Percentiles rank a stretch among this genome's conserved stretches.
Evolutionary conservation across 1,140 invertebrate species (phyloP).

Genomic region (Phthorimaea operculella): DNA sequence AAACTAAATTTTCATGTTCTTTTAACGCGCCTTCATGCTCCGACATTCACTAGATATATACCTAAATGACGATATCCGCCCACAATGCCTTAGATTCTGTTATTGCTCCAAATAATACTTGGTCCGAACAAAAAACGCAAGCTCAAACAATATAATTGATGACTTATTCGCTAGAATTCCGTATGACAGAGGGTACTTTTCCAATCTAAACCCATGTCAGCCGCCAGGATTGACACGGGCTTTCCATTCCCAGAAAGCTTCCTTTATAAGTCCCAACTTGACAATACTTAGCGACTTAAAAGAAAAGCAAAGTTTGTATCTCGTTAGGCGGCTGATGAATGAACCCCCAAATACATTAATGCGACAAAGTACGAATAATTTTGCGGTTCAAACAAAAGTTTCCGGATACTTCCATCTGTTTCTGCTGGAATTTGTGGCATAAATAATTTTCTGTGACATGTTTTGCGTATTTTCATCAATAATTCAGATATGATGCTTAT

Average conservation of each 20-base stretch:
- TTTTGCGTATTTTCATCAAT: neutral
- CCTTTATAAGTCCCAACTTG: constrained; percentile 9
- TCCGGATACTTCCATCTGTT: neutral
- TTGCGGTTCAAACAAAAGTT: neutral
- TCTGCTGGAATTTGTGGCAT: neutral
- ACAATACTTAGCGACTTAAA: constrained; percentile 27
- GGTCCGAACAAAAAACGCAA: no score
- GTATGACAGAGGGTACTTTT: no score
- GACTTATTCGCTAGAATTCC: no score
- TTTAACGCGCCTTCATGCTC: no score
- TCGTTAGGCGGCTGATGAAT: constrained; percentile 12
- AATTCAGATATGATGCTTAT: no score
- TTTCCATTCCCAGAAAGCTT: constrained; percentile 7
- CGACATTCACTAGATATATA: no score
- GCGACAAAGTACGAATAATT: constrained; percentile 1
- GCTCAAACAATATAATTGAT: no score
- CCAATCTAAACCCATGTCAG: constrained; percentile 3
- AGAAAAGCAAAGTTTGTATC: constrained; percentile 23
- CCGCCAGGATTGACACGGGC: constrained; percentile 16
- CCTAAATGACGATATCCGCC: no score
- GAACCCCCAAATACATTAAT: neutral
- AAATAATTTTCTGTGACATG: neutral
- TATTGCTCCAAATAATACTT: no score
- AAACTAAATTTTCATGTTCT: no score
- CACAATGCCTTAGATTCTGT: no score